Conservation (phyloP, 2,888 invertebrate species). For the Plemyria rubiginata region DNA sequence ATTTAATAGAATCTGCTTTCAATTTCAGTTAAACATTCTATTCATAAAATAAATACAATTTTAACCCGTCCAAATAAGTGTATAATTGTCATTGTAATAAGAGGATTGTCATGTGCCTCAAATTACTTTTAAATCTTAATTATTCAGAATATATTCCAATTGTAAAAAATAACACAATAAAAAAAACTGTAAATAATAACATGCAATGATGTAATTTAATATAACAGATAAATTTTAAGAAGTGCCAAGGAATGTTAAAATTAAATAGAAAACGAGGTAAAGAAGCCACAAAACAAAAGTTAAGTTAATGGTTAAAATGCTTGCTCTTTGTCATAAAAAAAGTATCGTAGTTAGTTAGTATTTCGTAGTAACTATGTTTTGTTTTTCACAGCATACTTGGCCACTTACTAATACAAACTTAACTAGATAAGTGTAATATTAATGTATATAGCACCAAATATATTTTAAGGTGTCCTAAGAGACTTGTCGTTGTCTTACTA, state of each 20-base stretch:
- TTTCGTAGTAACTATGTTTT: no score
- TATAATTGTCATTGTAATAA: conserved; percentile 22
- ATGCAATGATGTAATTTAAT: conserved; percentile 6
- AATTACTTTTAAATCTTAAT: conserved; percentile 31
- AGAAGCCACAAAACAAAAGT: neutral
- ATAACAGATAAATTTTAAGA: conserved; percentile 14
- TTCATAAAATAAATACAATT: conserved; percentile 15
- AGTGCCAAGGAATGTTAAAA: conserved; percentile 20
- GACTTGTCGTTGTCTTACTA: neutral
- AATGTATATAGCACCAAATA: neutral
- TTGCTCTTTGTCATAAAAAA: neutral
- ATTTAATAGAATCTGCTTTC: no score
- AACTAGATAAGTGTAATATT: neutral
- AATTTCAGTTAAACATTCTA: no score
- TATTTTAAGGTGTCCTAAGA: neutral
- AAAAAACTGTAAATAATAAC: conserved; percentile 30
- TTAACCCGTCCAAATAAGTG: conserved; percentile 40
- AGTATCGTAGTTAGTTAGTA: no score
- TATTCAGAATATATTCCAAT: conserved; percentile 20
- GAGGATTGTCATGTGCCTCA: conserved; percentile 35
- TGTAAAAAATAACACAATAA: conserved; percentile 19
- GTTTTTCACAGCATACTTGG: no score
- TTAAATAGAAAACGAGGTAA: conserved; percentile 7
- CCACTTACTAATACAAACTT: no score
- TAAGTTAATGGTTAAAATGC: neutral